Evolutionary conservation across 2,113 vertebrate genomes (phyloP), one percentile per base, ranked within the genome.

Genomic region (Corythornis vintsioides): DNA sequence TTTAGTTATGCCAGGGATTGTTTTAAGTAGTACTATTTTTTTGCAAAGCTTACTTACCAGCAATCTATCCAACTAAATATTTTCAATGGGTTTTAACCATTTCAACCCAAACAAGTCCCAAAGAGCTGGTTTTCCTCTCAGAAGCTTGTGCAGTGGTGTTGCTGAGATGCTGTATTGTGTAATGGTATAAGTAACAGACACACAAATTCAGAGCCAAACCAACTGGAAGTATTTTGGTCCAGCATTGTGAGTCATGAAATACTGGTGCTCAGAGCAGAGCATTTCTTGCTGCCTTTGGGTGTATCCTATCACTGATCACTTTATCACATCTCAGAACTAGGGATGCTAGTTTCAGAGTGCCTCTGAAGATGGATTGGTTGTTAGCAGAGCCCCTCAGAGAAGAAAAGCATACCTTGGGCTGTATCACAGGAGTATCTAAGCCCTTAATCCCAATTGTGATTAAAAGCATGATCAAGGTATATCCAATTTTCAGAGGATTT

Each of bases 361-460:
- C 72, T 67, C 56, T 42, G 65, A 91, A 96, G 94, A 96, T 92
- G 43, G 94, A 93, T 77, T 81, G 88, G 52, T 88, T 95, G 92
- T 74, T 89, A 94, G 82, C 52, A 42, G 88, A 89, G 69, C 53
- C 60, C 56, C 84, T 66, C 80, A 60, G 88, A 93, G 92, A 96
- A 96, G 90, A 95, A 95, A 95, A 95, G 93, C 90, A 94, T 93
- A 90, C 90, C 66, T 80, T 57, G 73, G 92, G 26, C 79, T 80
- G 66, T 35, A 94, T 89, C 94, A 94, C 91, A 93, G 61, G 87
- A 88, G 63, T 78, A 91, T 57, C 79, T 89, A 95, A 96, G 52
- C 71, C 76, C 87, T 96, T 96, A 94, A 96, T 94, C 89, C 91
- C 77, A 85, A 96, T 86, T 86, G 79, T 65, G 95, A 89, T 95